Evolutionary conservation across 2,797 vertebrate genomes (phyloP).

Genomic region (Numenius phaeopus): DNA sequence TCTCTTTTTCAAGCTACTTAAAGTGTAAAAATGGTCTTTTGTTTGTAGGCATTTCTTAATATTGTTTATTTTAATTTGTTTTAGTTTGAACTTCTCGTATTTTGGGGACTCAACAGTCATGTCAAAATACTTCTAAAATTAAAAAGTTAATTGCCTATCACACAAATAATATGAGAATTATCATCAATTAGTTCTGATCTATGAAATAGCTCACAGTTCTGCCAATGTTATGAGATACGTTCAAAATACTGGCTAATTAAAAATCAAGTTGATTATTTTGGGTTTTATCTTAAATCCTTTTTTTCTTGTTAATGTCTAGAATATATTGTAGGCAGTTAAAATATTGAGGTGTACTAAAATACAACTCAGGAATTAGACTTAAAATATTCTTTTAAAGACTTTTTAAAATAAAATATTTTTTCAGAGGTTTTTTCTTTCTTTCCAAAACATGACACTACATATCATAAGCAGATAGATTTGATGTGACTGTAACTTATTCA

Average conservation of each 20-base stretch:
- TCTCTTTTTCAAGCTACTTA: neutral
- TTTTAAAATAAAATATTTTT: neutral
- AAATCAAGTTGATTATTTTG: neutral
- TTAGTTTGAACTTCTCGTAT: neutral
- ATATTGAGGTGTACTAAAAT: neutral
- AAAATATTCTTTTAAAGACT: neutral
- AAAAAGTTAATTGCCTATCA: neutral
- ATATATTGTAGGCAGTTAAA: neutral
- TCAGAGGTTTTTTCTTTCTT: neutral
- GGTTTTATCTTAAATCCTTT: neutral
- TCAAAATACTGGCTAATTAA: neutral
- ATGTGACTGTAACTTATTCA: neutral
- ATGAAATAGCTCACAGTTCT: neutral
- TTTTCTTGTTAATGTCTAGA: neutral
- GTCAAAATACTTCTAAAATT: neutral
- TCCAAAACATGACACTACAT: neutral
- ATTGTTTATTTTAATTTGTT: neutral
- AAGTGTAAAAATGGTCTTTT: neutral
- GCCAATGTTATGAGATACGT: neutral
- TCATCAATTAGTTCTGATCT: neutral
- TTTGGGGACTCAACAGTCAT: neutral
- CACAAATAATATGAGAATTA: neutral
- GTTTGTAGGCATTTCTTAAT: neutral
- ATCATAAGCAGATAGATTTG: neutral
- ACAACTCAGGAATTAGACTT: neutral